Evolutionary conservation across 2,797 vertebrate genomes (phyloP).

Genomic region (Octomys mimax): DNA sequence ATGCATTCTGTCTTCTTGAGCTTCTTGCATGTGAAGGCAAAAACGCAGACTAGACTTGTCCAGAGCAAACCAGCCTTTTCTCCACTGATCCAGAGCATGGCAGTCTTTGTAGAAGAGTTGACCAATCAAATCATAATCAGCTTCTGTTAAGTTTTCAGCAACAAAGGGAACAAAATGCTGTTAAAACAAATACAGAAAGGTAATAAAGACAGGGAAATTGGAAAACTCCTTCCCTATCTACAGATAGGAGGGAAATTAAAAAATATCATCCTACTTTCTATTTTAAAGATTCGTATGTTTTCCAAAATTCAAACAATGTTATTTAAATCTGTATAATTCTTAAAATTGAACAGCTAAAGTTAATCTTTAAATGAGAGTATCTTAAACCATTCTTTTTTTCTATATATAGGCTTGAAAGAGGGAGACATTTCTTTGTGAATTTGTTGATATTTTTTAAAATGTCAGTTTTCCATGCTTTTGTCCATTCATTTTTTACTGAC

Average conservation of each 20-base stretch:
- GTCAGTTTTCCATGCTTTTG: not conserved
- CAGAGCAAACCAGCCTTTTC: constrained; percentile 95
- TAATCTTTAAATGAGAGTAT: not conserved
- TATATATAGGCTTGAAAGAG: not conserved
- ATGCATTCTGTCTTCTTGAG: constrained; percentile 92
- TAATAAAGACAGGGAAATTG: constrained; percentile 81
- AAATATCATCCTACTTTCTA: not conserved
- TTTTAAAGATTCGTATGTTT: constrained; percentile 42
- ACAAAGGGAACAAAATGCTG: constrained; percentile 93
- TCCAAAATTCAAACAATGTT: constrained; percentile 32
- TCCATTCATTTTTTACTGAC: not conserved
- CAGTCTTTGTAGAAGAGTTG: constrained; percentile 97
- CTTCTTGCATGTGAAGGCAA: constrained; percentile 90
- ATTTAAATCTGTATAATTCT: not conserved
- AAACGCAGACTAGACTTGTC: constrained; percentile 93
- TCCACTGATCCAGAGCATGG: constrained; percentile 96
- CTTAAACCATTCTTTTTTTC: not conserved
- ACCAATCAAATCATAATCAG: constrained; percentile 94
- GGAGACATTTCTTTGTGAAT: constrained; percentile 28
- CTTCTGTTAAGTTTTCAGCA: constrained; percentile 91
- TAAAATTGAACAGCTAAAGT: not conserved
- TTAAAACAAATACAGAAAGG: constrained; percentile 85
- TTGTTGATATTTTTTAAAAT: constrained; percentile 53
- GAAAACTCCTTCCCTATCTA: constrained; percentile 22
- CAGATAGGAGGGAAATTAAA: not conserved